Conservation (phyloP, 2,797 vertebrate species). For the Balearica regulorum region DNA sequence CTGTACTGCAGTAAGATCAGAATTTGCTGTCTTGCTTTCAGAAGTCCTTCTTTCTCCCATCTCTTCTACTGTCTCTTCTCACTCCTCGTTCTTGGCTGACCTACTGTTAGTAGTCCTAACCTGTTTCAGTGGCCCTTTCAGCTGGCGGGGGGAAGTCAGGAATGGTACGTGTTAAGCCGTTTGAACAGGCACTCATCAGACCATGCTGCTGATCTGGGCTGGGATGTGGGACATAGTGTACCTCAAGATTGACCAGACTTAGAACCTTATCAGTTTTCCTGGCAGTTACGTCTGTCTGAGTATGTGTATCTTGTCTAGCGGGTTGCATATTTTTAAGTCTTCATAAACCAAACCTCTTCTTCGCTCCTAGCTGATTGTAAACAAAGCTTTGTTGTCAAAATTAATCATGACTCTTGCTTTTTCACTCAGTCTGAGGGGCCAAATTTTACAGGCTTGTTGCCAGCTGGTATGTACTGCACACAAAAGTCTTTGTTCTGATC, state of each 20-base stretch:
- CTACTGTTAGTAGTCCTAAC: background rate
- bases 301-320: background rate
- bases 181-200: background rate
- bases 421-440: background rate
- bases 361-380: background rate
- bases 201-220: background rate
- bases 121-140: background rate
- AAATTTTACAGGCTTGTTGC: background rate
- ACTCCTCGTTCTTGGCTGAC: background rate
- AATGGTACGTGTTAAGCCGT: background rate
- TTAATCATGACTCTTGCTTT: background rate
- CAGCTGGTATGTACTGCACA: background rate
- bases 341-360: accelerated
- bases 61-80: background rate
- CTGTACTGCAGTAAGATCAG: background rate
- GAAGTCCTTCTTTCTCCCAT: background rate
- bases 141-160: background rate
- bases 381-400: background rate
- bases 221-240: background rate
- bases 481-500: background rate
- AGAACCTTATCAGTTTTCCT: background rate
- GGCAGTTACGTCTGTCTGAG: background rate
- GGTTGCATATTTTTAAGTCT: background rate
- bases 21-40: background rate
- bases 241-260: background rate